Base-by-base conservation (phyloP, 2,797 vertebrate species). In the Discoglossus pictus region DNA sequence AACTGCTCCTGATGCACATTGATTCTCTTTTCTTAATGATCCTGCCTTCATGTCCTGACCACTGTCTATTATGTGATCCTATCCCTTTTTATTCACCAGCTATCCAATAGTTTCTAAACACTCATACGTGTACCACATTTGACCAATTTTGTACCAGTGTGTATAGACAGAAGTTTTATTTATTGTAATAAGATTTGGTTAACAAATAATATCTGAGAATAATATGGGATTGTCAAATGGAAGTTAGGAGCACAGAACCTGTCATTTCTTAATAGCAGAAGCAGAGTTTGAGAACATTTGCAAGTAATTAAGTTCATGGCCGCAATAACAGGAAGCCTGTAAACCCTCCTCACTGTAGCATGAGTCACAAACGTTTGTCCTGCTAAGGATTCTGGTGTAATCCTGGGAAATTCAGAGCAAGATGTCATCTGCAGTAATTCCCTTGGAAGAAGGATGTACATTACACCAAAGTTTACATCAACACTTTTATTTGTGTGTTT, bases 331-430 rank as follows among this genome's bases (percentile, higher is more conserved):
- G 68, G 68, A 65, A 64, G 61, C 18, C 61, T 21, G 38, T 23
- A 34, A 71, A 44, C 46, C 65, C 36, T 60, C 60, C 20, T n/a
- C 27, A 13, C n/a, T 31, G 9, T 18, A 44, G 18, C 7, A 12
- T 71, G 61, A 71, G 53, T 71, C 68, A 71, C 44, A 35, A 42
- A 52, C 42, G 20, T 38, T 56, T 56, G 31, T 58, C 16, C 34
- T 9, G 27, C 18, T 56, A 18, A 42, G 23, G 12, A 10, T 36
- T 56, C 52, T 65, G 61, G 27, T 65, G 61, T 20, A 64, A 71
- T 64, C 25, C 61, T 36, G 38, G 23, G 43, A 63, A 55, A 56
- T 47, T 62, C 46, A 46, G 6, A 54, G 21, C n/a, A 42, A 27
- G 43, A 55, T 62, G 51, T 48, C 31, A 27, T 55, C 13, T 27